Conservation (phyloP, 2,113 vertebrate species). For the Cochlearius cochlearius region DNA sequence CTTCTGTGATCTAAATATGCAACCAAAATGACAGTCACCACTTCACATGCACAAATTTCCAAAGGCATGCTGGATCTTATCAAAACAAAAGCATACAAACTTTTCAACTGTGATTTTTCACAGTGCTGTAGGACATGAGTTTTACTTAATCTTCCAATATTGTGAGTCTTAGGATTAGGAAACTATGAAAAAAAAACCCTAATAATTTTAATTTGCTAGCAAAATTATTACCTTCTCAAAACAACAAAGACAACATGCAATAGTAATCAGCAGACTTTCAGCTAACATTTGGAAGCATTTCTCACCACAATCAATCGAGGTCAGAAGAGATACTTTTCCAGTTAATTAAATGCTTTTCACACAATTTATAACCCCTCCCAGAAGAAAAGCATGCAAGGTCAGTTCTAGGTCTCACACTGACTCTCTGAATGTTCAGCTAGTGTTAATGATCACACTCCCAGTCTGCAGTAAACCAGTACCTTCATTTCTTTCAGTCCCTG, state of each 20-base stretch:
- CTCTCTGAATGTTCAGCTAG: neutral
- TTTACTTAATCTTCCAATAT: neutral
- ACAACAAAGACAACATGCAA: neutral
- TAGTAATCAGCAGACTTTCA: neutral
- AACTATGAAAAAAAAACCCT: accelerated
- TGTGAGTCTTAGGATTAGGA: neutral
- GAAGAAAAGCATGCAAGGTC: constrained; percentile 1
- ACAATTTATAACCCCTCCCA: neutral
- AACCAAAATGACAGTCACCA: neutral
- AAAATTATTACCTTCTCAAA: neutral
- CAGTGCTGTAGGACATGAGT: neutral
- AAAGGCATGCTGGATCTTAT: neutral
- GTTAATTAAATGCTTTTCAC: neutral
- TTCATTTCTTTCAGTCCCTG: constrained; percentile 87
- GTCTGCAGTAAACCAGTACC: neutral
- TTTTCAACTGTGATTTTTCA: neutral
- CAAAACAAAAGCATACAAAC: neutral
- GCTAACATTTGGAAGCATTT: neutral
- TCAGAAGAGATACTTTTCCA: neutral
- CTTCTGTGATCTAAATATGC: neutral
- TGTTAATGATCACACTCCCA: constrained; percentile 30
- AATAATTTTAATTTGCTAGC: neutral
- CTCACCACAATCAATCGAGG: neutral
- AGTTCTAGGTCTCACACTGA: neutral
- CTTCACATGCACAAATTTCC: neutral